Evolutionary conservation across 1,140 invertebrate genomes (phyloP).

Genomic region (Dinoponera quadriceps): DNA sequence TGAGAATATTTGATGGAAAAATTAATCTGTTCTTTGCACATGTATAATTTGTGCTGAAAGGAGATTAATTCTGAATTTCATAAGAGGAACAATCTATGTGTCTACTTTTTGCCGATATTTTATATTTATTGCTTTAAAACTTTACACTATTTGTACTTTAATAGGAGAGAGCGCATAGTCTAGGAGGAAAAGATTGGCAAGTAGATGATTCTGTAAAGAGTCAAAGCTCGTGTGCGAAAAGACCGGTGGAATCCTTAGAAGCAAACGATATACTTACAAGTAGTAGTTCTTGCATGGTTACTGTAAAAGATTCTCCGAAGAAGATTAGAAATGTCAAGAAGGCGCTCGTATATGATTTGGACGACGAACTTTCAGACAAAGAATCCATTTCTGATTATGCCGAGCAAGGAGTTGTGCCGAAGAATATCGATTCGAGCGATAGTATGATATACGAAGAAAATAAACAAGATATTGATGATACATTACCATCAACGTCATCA

Average conservation of each 20-base stretch:
- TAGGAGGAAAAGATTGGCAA: not conserved
- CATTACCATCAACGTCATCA: not conserved
- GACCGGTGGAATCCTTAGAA: not conserved
- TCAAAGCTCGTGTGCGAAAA: not conserved
- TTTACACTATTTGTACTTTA: not conserved
- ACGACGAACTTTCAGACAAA: slow-evolving; percentile 69
- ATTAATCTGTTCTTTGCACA: too few relatives aligned
- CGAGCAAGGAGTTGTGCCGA: slow-evolving; percentile 5
- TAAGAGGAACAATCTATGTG: not conserved
- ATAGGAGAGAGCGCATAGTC: slow-evolving; percentile 12
- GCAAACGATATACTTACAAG: too few relatives aligned
- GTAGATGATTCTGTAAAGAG: not conserved
- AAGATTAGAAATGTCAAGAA: slow-evolving; percentile 65
- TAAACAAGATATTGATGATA: not conserved
- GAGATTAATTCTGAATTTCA: slow-evolving; percentile 20
- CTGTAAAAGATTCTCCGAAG: slow-evolving; percentile 67
- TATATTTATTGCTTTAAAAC: slow-evolving; percentile 1
- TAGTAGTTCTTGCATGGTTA: slow-evolving; percentile 34
- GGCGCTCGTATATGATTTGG: slow-evolving; percentile 47
- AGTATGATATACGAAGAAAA: not conserved
- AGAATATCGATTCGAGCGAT: not conserved
- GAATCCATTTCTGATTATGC: slow-evolving; percentile 70
- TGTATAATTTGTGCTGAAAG: slow-evolving; percentile 12
- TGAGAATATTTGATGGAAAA: too few relatives aligned
- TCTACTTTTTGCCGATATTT: not conserved